Evolutionary conservation across 1,140 invertebrate genomes (phyloP).

Genomic region (Lasaia peninsularis): DNA sequence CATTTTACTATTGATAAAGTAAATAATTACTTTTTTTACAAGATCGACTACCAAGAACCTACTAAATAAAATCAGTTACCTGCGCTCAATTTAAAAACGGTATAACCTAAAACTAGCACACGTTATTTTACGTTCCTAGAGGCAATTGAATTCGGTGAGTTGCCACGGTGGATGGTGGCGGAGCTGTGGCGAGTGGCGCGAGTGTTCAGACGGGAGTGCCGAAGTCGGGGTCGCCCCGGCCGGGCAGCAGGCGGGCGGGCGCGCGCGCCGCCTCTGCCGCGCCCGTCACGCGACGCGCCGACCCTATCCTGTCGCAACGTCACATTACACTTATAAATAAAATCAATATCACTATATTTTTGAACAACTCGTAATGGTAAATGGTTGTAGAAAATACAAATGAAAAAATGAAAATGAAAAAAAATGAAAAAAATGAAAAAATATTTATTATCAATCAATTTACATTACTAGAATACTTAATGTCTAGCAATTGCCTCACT

Average conservation of each 20-base stretch:
- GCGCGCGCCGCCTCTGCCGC: constrained; percentile 28
- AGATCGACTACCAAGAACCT: not conserved
- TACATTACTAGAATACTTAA: too few relatives aligned
- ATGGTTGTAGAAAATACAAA: too few relatives aligned
- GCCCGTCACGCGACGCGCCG: constrained; percentile 51
- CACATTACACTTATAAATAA: not conserved
- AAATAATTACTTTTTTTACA: too few relatives aligned
- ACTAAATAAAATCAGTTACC: not conserved
- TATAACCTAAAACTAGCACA: not conserved
- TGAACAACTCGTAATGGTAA: too few relatives aligned
- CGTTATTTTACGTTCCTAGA: not conserved
- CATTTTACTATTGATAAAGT: too few relatives aligned
- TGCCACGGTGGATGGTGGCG: not conserved
- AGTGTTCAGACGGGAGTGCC: constrained; percentile 78
- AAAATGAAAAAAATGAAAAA: too few relatives aligned
- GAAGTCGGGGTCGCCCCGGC: constrained; percentile 80
- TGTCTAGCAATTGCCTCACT: too few relatives aligned
- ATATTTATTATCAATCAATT: too few relatives aligned
- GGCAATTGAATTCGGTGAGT: not conserved
- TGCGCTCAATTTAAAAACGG: not conserved
- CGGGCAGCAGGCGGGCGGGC: constrained; percentile 53
- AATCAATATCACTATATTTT: not conserved
- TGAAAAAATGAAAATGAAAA: too few relatives aligned
- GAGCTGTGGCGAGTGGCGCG: not conserved
- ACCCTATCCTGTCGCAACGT: constrained; percentile 47